Base-by-base conservation (phyloP, 2,888 invertebrate species). In the Drosophila trichaetosa region DNA sequence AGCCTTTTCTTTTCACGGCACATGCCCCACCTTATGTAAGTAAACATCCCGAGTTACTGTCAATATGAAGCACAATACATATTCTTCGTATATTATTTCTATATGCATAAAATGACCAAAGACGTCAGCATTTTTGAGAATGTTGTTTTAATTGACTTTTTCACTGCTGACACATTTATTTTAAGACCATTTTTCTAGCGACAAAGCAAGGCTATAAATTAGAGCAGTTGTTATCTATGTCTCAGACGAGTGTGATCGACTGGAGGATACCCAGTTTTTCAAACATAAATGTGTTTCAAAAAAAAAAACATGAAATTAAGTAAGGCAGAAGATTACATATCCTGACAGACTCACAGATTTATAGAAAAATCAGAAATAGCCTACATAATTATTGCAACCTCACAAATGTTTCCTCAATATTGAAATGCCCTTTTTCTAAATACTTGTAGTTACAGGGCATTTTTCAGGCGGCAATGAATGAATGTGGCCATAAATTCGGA, bases 111-210 rank as follows among this genome's bases (percentile, higher is more conserved):
- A 18, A 56, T 69, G 52, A 60, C 52, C 40, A 63, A 67, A 74
- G 71, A 62, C 69, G 59, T 60, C 60, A 34, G 67, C 63, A 71
- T 68, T 66, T 80, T 33, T 58, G 54, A 51, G 57, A 67, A 40
- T 53, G 60, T 79, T 61, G 64, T 64, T 81, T 74, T 81, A 88
- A 84, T 87, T 84, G 89, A 52, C 67, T 73, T 65, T 56, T 59
- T 46, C 46, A 62, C 29, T 68, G 79, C 64, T 71, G 76, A 76
- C 73, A 79, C 73, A 82, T 86, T 77, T 76, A 76, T 61, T 53
- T 52, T 21, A 29, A 29, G 49, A 21, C 36, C 36, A 59, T 70
- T 57, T 65, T 52, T 59, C 36, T 58, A 62, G 54, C 58, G 24
- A 36, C 48, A 42, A 18, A 48, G 54, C 24, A 34, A 40, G 53